Conservation (phyloP, 2,113 vertebrate genomes). For the Salvator merianae region DNA sequence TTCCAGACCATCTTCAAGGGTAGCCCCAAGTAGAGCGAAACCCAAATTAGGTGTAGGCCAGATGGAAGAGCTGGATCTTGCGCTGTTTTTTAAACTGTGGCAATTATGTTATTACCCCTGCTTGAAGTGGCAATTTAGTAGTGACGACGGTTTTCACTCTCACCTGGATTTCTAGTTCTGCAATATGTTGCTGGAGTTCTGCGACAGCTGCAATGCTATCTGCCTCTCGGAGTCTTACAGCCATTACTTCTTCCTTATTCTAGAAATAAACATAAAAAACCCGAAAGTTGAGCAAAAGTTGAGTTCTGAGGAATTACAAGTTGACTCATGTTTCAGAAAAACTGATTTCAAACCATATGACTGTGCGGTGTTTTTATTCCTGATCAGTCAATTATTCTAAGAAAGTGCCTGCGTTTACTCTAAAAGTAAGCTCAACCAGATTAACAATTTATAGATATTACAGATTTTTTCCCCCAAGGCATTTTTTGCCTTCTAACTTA, state of each 20-base stretch:
- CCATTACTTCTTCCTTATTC: slow-evolving; percentile 99
- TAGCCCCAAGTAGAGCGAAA: too few relatives aligned
- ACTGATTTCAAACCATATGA: not conserved
- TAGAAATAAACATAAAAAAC: slow-evolving; percentile 51
- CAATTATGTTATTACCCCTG: too few relatives aligned
- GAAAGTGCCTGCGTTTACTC: not conserved
- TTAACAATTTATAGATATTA: not conserved
- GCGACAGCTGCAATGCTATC: slow-evolving; percentile 96
- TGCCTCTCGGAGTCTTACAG: slow-evolving; percentile 92
- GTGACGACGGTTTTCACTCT: not conserved
- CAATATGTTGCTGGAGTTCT: slow-evolving; percentile 94
- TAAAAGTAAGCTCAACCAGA: not conserved
- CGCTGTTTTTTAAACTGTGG: too few relatives aligned
- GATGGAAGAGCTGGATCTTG: too few relatives aligned
- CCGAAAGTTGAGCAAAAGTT: not conserved
- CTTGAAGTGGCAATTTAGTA: not conserved
- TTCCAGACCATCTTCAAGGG: too few relatives aligned
- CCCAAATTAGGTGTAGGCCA: too few relatives aligned
- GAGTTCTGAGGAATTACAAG: not conserved
- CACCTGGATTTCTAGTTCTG: slow-evolving; percentile 98
- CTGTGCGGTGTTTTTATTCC: not conserved
- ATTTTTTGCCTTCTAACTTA: not conserved
- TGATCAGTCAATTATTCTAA: not conserved
- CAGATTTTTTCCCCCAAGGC: not conserved
- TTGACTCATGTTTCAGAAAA: not conserved